Base-by-base conservation (phyloP, 2,888 invertebrate genomes). In the Andrena praecox region DNA sequence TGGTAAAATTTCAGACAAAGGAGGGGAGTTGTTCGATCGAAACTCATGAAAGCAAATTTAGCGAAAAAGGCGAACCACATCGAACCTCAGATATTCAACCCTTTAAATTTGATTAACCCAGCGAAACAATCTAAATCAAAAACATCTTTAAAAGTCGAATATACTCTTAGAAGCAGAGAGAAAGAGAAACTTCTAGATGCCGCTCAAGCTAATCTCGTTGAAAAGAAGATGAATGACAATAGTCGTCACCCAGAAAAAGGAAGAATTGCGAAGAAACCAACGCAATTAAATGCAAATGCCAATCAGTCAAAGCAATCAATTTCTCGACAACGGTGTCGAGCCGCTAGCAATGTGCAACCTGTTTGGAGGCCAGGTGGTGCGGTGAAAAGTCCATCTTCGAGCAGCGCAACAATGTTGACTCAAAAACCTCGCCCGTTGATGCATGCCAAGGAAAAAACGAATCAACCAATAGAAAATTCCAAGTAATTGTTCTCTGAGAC, bases 351-450 rank as follows among this genome's bases (percentile, higher is more conserved):
- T 42, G 20, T 29, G 0, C 87, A 85, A 27, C 88, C 85, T 3
- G 82, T 68, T 33, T 83, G 87, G 84, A 84, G 63, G 50, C 89
- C 89, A 5, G 86, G 66, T 1, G 87, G 85, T 8, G 59, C 54
- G 5, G 70, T 54, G 0, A 84, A 72, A 71, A 60, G 77, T n/a
- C 67, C 77, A 10, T 35, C 82, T 0, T 81, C 85, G 8, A 76
- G 54, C 20, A 89, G 75, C 24, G 54, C 67, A 3, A 73, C 73
- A 0, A 52, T 52, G 5, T 35, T 74, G 20, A 60, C 54, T 27
- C 31, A 81, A 29, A 84, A 80, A 31, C 27, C 33, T 59, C 69
- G 77, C 8, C 0, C 54, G 2, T 6, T 31, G 5, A 42, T 29
- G 3, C 63, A 68, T 12, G 29, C 48, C 33, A 77, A 27, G 50